These are phyloP conservation scores for Nephrocerus scutellatus DNA, from an alignment of 2,888 invertebrate species.

Conservation along the genomic window DNA sequence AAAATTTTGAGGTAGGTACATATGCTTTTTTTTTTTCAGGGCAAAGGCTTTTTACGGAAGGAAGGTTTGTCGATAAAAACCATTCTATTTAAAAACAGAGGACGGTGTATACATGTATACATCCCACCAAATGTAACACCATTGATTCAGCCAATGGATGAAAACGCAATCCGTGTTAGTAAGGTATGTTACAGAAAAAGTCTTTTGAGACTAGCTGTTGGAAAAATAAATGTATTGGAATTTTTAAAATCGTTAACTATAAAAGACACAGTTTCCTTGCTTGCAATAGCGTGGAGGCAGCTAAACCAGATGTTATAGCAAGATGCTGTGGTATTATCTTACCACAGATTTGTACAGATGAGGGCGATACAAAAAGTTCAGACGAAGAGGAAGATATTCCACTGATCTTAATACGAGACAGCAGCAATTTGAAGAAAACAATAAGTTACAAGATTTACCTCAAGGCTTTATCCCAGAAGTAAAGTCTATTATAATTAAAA, in stretches of 20 bases:
- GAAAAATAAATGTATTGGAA: constrained; percentile 9
- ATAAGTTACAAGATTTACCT: too few species aligned
- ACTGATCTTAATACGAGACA: constrained; percentile 5
- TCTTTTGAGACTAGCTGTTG: too few species aligned
- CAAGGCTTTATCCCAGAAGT: constrained; percentile 7
- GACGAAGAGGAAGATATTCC: too few species aligned
- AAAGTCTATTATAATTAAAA: constrained; percentile 2
- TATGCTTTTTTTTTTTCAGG: constrained; percentile 2
- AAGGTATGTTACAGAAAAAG: too few species aligned
- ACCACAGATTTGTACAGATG: constrained; percentile 3
- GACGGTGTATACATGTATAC: too few species aligned
- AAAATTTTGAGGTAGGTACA: too few species aligned
- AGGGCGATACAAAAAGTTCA: too few species aligned
- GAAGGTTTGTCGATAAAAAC: too few species aligned
- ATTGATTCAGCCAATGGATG: constrained; percentile 5
- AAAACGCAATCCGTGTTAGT: constrained; percentile 5
- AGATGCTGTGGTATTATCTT: constrained; percentile 6
- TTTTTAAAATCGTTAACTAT: constrained; percentile 6
- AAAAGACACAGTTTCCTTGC: constrained; percentile 9
- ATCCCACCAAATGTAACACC: constrained; percentile 6
- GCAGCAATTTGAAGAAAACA: too few species aligned
- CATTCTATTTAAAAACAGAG: too few species aligned
- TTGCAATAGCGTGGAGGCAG: constrained; percentile 7
- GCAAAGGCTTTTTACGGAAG: constrained; percentile 6
- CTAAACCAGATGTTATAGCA: constrained; percentile 4